Evolutionary conservation across 1,140 invertebrate genomes (phyloP).

Genomic region (Drosophila murphyi): DNA sequence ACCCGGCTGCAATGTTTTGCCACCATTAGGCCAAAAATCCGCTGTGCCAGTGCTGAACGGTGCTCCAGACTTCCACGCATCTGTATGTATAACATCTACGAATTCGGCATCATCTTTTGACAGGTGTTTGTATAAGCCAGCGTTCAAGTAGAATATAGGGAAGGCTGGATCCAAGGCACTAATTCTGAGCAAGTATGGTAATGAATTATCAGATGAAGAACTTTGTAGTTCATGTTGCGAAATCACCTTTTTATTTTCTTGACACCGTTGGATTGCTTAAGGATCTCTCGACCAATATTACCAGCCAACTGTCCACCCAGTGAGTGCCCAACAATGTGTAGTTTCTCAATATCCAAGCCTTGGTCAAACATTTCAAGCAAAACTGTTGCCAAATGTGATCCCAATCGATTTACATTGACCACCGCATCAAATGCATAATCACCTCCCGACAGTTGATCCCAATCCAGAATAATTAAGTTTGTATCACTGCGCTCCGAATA

Average conservation of each 20-base stretch:
- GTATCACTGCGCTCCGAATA: conserved; percentile 83
- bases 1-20: conserved; percentile 86
- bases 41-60: conserved; percentile 86
- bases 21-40: conserved; percentile 88
- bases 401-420: conserved; percentile 85
- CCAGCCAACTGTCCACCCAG: conserved; percentile 91
- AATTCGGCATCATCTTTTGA: conserved; percentile 88
- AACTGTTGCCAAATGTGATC: conserved; percentile 68
- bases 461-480: conserved; percentile 87
- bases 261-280: conserved; percentile 60
- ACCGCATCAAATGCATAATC: conserved; percentile 86
- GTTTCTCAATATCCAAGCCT: conserved; percentile 82
- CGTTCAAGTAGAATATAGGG: conserved; percentile 86
- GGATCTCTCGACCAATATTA: conserved; percentile 86
- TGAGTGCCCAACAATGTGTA: conserved; percentile 91
- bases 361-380: conserved; percentile 78
- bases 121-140: conserved; percentile 86
- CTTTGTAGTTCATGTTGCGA: not conserved
- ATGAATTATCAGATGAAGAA: not conserved
- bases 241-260: conserved; percentile 76
- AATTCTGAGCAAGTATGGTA: conserved; percentile 76
- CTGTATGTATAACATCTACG: conserved; percentile 90
- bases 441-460: conserved; percentile 86
- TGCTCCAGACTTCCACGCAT: conserved; percentile 86
- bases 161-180: conserved; percentile 87